These are phyloP conservation scores for Cheilosia variabilis DNA, from an alignment of 2,888 invertebrate genomes.

Conservation along the genomic window DNA sequence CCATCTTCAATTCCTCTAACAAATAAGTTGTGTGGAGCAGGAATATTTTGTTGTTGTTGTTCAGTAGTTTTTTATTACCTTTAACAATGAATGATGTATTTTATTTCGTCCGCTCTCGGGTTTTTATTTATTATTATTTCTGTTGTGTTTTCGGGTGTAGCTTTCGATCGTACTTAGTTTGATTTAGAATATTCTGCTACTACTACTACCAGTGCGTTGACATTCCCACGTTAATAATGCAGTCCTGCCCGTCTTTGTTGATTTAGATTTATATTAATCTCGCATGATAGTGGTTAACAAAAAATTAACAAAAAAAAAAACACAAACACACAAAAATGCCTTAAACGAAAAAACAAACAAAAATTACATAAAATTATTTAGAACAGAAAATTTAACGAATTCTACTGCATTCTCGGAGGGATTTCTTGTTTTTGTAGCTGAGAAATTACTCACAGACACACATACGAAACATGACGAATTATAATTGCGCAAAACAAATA, in stretches of 20 bases:
- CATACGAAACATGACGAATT: conserved; percentile 56
- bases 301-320: conserved; percentile 31
- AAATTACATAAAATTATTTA: conserved; percentile 36
- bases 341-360: conserved; percentile 47
- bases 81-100: conserved; percentile 52
- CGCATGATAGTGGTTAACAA: conserved; percentile 25
- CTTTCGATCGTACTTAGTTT: conserved; percentile 52
- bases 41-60: conserved; percentile 31
- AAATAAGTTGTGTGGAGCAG: conserved; percentile 41
- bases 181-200: neutral
- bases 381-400: conserved; percentile 43
- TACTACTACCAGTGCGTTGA: conserved; percentile 57
- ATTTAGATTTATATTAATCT: conserved; percentile 28
- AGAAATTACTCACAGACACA: conserved; percentile 20
- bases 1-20: conserved; percentile 53
- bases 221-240: conserved; percentile 52
- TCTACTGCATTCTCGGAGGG: conserved; percentile 49
- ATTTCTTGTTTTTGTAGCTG: conserved; percentile 16
- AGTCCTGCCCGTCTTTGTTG: conserved; percentile 29
- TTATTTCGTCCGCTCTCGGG: conserved; percentile 24
- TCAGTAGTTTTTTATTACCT: neutral
- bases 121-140: conserved; percentile 5
- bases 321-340: conserved; percentile 68
- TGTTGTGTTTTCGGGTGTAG: conserved; percentile 27
- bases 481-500: conserved; percentile 56